Percentiles rank a stretch among this genome's conserved stretches.
Conservation (phyloP, 2,888 invertebrate species). For the Isotomurus palustris region DNA sequence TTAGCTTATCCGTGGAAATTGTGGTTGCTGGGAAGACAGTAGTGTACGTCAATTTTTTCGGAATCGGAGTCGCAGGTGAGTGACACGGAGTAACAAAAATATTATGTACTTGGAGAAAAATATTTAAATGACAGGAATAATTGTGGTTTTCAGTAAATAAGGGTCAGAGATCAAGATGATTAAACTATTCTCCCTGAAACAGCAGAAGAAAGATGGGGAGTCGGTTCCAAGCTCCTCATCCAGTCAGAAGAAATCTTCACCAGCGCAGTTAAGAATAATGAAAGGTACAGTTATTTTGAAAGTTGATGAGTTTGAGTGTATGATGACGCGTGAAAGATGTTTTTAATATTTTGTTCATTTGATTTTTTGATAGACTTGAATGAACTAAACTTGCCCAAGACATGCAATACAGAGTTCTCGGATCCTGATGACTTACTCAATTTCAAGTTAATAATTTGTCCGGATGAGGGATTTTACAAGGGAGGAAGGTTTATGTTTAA, state of each 20-base stretch:
- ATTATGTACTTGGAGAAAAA: too few relatives aligned
- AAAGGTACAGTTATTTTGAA: conserved; percentile 65
- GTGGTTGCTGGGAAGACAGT: too few relatives aligned
- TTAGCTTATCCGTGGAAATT: too few relatives aligned
- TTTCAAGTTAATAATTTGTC: conserved; percentile 92
- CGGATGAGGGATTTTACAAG: conserved; percentile 96
- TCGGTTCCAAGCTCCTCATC: conserved; percentile 63
- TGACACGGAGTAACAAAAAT: too few relatives aligned
- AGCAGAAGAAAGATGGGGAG: conserved; percentile 97
- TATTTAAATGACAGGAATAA: too few relatives aligned
- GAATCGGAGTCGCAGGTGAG: too few relatives aligned
- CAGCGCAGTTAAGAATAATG: conserved; percentile 93
- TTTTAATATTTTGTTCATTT: background rate
- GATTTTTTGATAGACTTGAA: conserved; percentile 81
- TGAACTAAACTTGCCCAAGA: conserved; percentile 94
- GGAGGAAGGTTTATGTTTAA: conserved; percentile 92
- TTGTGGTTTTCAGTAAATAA: too few relatives aligned
- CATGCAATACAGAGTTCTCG: conserved; percentile 91
- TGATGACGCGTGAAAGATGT: background rate
- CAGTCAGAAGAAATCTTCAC: conserved; percentile 85
- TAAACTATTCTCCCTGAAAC: conserved; percentile 95
- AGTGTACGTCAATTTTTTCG: too few relatives aligned
- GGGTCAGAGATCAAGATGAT: conserved; percentile 79
- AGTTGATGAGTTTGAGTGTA: background rate
- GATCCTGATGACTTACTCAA: conserved; percentile 93